phyloP scores from a whole-genome alignment of 2,113 vertebrate species.

The Oenanthe oenanthe region DNA sequence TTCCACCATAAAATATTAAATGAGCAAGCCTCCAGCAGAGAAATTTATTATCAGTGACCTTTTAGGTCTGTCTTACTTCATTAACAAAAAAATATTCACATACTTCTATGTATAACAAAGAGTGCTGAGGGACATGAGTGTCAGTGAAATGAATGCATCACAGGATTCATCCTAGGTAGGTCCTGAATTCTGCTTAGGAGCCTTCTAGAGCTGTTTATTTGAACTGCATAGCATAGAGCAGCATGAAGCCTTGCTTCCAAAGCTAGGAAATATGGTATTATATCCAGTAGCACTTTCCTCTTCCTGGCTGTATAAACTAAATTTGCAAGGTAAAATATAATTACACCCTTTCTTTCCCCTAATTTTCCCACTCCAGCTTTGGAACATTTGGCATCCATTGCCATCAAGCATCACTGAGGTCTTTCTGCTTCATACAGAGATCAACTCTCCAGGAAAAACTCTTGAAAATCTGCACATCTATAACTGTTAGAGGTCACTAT shows the following conservation, averaged over 20 bases:
- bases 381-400: not conserved
- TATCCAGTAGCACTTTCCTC: not conserved
- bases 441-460: not conserved
- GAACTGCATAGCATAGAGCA: not conserved
- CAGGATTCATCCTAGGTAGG: not conserved
- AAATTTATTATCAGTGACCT: not conserved
- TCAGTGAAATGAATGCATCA: not conserved
- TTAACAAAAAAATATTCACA: not conserved
- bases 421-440: not conserved
- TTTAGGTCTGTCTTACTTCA: not conserved
- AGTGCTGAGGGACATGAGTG: not conserved
- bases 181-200: not conserved
- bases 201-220: not conserved
- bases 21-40: not conserved
- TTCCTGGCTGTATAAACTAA: not conserved
- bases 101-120: not conserved
- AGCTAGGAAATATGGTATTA: not conserved
- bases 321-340: not conserved
- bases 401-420: not conserved
- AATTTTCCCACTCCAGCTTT: not conserved
- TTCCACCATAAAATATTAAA: not conserved
- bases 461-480: not conserved
- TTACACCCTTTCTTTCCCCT: not conserved
- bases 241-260: not conserved
- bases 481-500: slow-evolving; percentile 39